Base-by-base conservation (phyloP, 1,140 invertebrate genomes). In the Lineus longissimus region DNA sequence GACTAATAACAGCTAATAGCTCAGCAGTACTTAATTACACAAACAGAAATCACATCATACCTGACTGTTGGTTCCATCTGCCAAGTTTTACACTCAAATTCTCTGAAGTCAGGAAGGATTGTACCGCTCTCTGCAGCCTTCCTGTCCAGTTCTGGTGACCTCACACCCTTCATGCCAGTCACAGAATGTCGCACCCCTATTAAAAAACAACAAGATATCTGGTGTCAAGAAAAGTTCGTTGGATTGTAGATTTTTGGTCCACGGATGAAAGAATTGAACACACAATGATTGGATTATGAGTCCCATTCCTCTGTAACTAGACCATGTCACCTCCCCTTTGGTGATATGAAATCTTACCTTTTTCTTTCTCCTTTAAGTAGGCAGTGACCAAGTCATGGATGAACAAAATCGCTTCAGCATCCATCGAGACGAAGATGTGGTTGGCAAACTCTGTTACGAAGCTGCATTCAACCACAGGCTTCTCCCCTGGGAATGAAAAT, bases 381-480 rank as follows among this genome's bases (percentile, higher is more conserved):
- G 93, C 94, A 0, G 91, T 94, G 57, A 98, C 95, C 29, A 98
- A 85, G 82, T 98, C 95, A 79, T 98, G 95, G 43, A 98, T 84
- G 79, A 97, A 98, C 81, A 97, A 93, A 82, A 98, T 97, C 17
- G 93, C 93, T 81, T 98, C 95, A 0, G 95, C 95, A 85, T 97
- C 94, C 64, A 97, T 94, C 1, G 95, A 95, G 61, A 98, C 94
- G 81, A 94, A 96, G 71, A 97, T 98, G 77, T 97, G 95, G 81
- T 97, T 94, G 79, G 97, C 94, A 83, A 98, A 97, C 82, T 98
- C 95, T 9, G 95, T 97, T 30, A 97, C 94, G 80, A 98, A 97
- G 81, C 92, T 95, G 84, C 94, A 97, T 72, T 96, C 91, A 23
- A 98, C 93, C 30, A 90, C 84, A 27, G 94, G 94, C 79, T 93